Base-by-base conservation (phyloP, 2,888 invertebrate genomes). In the Salpingus planirostris region DNA sequence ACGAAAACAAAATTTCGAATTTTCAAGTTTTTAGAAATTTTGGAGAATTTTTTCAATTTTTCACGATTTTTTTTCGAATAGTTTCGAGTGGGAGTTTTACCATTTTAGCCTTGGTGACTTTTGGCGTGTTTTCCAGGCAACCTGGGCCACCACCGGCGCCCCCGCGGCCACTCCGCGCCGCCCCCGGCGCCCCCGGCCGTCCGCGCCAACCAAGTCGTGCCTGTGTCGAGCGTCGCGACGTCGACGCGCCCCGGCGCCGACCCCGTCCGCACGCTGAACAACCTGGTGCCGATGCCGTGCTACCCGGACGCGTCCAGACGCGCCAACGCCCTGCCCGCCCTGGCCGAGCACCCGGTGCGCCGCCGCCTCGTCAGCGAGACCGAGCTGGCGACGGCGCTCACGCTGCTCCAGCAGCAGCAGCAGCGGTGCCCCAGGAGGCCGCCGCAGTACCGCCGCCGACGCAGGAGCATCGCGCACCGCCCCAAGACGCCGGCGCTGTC, bases 401-500 rank as follows among this genome's bases (percentile, higher is more conserved):
- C 54, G 12, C 51, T 60, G 21, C 50, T 64, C 18, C 62, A 63
- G 29, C 59, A 58, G 40, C 61, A 52, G 31, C 54, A 55, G 26
- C 38, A 48, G 24, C 37, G 33, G 2, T 27, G 21, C 15, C 14
- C 35, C 21, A 27, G 37, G 6, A 26, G 26, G 21, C 15, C 31
- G n/a, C 24, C 36, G 11, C 39, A 31, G 15, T 52, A 59, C 31
- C 44, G 60, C 11, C 38, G 60, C 24, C 44, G 60, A 37, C 49
- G 59, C 42, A 52, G 62, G 24, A 57, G 55, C 31, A 55, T 54
- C 2, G 55, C 54, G 29, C 60, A 60, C 37, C 52, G 62, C 24
- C 59, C 61, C 11, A 66, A 65, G 43, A 64, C 73, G 15, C 73
- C 74, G 18, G 70, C 73, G 18, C 59, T 81, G 34, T 80, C 80